Percentiles rank a stretch among this genome's conserved stretches.
These are phyloP conservation scores for Psittacula echo DNA, from an alignment of 2,797 vertebrate species.

Conservation along the genomic window DNA sequence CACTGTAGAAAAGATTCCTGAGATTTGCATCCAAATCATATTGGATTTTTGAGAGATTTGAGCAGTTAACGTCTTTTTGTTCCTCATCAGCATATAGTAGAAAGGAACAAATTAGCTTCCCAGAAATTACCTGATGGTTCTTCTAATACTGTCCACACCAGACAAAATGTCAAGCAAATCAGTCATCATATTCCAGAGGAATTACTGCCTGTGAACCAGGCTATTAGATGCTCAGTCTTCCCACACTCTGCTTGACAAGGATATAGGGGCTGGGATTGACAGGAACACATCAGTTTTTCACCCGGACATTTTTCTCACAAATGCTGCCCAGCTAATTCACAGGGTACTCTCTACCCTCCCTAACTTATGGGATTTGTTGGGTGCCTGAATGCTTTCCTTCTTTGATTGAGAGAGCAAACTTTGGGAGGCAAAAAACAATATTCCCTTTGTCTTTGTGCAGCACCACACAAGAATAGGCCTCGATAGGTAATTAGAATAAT, in stretches of 20 bases:
- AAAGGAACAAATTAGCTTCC: slow-evolving; percentile 33
- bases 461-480: slow-evolving; percentile 15
- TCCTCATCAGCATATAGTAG: slow-evolving; percentile 9
- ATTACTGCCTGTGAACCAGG: slow-evolving; percentile 20
- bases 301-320: neutral
- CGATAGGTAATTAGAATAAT: slow-evolving; percentile 54
- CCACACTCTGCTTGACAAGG: neutral
- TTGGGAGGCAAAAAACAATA: slow-evolving; percentile 24
- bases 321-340: neutral
- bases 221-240: neutral
- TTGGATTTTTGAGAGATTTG: neutral
- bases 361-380: neutral
- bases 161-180: slow-evolving; percentile 46
- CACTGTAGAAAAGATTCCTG: neutral
- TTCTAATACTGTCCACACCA: neutral
- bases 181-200: slow-evolving; percentile 35
- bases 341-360: neutral
- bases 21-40: slow-evolving; percentile 3
- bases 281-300: neutral
- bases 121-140: slow-evolving; percentile 32
- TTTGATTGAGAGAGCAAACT: slow-evolving; percentile 38
- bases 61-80: neutral
- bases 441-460: slow-evolving; percentile 63
- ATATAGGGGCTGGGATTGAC: neutral
- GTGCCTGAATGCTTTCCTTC: slow-evolving; percentile 21